Conservation (phyloP, 2,888 invertebrate genomes). For the Eupithecia tripunctaria region DNA sequence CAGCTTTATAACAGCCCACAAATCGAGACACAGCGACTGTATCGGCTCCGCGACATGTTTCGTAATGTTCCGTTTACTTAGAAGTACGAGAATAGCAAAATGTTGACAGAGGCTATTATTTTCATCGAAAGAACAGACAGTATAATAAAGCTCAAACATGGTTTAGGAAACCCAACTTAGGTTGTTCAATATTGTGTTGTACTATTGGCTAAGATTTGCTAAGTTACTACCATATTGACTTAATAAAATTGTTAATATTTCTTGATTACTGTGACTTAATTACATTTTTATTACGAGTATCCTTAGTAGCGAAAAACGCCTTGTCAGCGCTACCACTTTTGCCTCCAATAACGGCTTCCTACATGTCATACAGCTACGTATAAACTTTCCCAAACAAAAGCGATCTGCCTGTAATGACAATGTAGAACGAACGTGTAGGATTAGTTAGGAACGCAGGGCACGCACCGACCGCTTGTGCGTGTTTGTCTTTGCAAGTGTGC, state of each 20-base stretch:
- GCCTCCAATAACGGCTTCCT: background rate
- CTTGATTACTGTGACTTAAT: background rate
- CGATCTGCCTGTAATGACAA: constrained; percentile 33
- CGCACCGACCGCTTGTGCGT: constrained; percentile 29
- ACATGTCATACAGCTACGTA: background rate
- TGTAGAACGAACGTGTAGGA: constrained; percentile 33
- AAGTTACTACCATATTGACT: background rate
- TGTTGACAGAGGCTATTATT: constrained; percentile 19
- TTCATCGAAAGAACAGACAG: constrained; percentile 8
- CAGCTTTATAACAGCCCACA: constrained; percentile 43
- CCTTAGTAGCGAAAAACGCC: background rate
- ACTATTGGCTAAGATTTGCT: background rate
- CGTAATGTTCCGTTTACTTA: constrained; percentile 28
- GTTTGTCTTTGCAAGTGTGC: constrained; percentile 35
- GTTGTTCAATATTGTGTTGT: background rate
- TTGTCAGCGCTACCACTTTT: background rate
- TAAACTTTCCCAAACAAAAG: constrained; percentile 26
- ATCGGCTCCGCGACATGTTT: constrained; percentile 37
- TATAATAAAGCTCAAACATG: background rate
- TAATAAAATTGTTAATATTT: background rate
- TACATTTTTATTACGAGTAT: background rate
- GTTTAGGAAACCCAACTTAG: background rate
- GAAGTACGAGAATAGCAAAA: constrained; percentile 21
- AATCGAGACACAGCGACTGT: constrained; percentile 38
- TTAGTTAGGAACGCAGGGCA: constrained; percentile 33